Conservation (phyloP, 2,888 invertebrate species). For the Epinotia bilunana region DNA sequence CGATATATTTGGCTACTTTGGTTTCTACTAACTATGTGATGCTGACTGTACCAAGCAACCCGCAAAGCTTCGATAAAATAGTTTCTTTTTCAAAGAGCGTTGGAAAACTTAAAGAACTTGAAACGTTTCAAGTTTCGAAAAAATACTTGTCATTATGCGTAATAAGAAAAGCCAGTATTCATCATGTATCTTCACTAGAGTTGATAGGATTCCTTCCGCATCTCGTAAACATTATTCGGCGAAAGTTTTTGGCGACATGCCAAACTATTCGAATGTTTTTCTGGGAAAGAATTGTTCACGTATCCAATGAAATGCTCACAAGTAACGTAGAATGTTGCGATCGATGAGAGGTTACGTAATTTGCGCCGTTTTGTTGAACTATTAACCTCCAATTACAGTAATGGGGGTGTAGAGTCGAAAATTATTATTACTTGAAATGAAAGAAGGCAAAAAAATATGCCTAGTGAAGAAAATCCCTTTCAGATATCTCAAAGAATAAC, state of each 20-base stretch:
- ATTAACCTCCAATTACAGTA: slow-evolving; percentile 30
- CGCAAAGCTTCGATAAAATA: too few relatives aligned
- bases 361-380: slow-evolving; percentile 3
- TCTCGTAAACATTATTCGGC: slow-evolving; percentile 13
- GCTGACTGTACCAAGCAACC: too few relatives aligned
- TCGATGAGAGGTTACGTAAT: slow-evolving; percentile 12
- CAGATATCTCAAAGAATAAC: too few relatives aligned
- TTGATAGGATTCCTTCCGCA: slow-evolving; percentile 1
- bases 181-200: background rate
- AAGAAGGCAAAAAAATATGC: too few relatives aligned
- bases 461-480: too few relatives aligned
- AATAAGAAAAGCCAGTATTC: background rate
- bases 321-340: slow-evolving; percentile 16
- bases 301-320: background rate
- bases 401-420: too few relatives aligned
- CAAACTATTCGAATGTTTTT: slow-evolving; percentile 32
- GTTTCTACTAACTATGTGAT: too few relatives aligned
- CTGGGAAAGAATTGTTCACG: slow-evolving; percentile 7
- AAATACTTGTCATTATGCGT: background rate
- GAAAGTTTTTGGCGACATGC: slow-evolving; percentile 29
- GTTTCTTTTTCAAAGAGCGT: too few relatives aligned
- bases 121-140: too few relatives aligned
- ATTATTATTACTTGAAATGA: too few relatives aligned
- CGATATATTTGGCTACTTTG: too few relatives aligned
- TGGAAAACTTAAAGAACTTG: too few relatives aligned